Evolutionary conservation across 2,888 invertebrate species (phyloP).

Genomic region (Chromoteleia sp.): DNA sequence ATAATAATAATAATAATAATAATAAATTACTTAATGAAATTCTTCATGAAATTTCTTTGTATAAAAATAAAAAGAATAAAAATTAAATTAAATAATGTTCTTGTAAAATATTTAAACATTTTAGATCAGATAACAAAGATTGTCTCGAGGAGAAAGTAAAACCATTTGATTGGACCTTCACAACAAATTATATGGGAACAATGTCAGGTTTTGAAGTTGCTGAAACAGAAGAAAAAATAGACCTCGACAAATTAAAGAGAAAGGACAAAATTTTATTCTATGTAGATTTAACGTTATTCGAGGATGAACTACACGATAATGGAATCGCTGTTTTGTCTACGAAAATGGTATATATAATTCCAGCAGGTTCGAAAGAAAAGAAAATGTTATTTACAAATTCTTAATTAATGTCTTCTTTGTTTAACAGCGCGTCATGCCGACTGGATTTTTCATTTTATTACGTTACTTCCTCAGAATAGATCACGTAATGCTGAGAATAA

Average conservation of each 20-base stretch:
- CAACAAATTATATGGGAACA: constrained; percentile 95
- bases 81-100: constrained; percentile 3
- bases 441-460: constrained; percentile 94
- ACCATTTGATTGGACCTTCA: constrained; percentile 99
- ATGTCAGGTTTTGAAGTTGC: constrained; percentile 87
- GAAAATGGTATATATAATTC: constrained; percentile 93
- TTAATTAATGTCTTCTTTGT: constrained; percentile 11
- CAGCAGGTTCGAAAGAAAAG: too few relatives aligned
- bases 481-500: constrained; percentile 93
- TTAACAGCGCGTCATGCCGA: constrained; percentile 96
- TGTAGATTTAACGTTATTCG: constrained; percentile 96
- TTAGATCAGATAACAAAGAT: constrained; percentile 88
- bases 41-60: too few relatives aligned
- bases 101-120: constrained; percentile 1
- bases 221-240: constrained; percentile 90
- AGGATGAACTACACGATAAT: constrained; percentile 99
- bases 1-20: too few relatives aligned
- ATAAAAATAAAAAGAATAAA: constrained; percentile 1
- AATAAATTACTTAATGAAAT: too few relatives aligned
- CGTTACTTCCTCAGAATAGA: constrained; percentile 98
- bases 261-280: constrained; percentile 97
- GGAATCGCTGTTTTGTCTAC: constrained; percentile 95
- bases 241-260: constrained; percentile 94
- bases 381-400: background rate
- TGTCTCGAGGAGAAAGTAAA: constrained; percentile 90